A percentile compares a stretch with the other conserved stretches of the same genome.
phyloP scores from a whole-genome alignment of 2,797 vertebrate species.

The Typhlichthys eigenmanni region DNA sequence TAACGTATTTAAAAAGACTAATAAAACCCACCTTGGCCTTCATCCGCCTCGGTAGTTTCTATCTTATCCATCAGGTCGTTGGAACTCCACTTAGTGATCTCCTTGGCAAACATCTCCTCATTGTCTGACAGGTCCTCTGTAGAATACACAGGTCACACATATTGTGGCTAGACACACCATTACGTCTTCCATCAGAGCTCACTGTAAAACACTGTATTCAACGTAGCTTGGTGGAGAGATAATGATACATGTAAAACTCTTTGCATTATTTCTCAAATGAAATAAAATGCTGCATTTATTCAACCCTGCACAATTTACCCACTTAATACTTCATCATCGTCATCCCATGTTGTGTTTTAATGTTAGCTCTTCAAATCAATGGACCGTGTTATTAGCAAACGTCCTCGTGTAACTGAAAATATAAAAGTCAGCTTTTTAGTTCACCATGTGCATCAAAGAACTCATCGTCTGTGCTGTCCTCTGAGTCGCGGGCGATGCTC shows the following conservation, averaged over 20 bases:
- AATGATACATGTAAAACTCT: too few species aligned
- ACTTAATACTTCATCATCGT: too few species aligned
- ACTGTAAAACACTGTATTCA: neutral
- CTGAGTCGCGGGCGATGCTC: constrained; percentile 95
- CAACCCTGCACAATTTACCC: too few species aligned
- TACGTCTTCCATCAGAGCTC: too few species aligned
- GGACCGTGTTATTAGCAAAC: neutral
- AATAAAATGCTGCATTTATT: too few species aligned
- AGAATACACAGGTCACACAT: constrained; percentile 15
- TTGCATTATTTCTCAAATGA: too few species aligned
- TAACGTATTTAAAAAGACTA: neutral
- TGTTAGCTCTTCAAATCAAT: neutral
- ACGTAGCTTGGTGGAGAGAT: neutral
- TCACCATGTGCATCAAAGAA: constrained; percentile 97
- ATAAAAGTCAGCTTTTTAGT: too few species aligned
- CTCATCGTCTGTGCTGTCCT: constrained; percentile 96
- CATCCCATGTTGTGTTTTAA: too few species aligned
- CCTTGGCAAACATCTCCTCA: constrained; percentile 90
- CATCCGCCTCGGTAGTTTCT: constrained; percentile 85
- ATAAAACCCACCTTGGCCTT: constrained; percentile 80
- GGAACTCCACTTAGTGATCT: constrained; percentile 97
- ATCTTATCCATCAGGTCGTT: constrained; percentile 98
- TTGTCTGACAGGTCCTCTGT: constrained; percentile 92
- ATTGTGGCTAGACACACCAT: neutral
- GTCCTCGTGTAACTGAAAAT: neutral